Evolutionary conservation across 2,888 invertebrate genomes (phyloP).

Genomic region (Carpatolechia fugitivella): DNA sequence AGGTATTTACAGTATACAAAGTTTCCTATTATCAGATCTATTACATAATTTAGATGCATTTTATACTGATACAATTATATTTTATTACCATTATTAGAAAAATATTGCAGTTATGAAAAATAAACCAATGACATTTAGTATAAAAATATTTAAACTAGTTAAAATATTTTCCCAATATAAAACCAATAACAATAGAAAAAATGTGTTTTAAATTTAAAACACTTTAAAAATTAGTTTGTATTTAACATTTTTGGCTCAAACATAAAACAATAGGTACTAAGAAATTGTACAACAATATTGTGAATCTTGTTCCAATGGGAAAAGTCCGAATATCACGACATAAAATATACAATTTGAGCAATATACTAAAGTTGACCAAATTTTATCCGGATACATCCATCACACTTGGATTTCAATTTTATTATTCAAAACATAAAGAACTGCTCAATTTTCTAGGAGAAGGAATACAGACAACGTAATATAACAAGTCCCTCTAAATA

Average conservation of each 20-base stretch:
- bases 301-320: background rate
- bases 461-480: too few species aligned
- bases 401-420: too few species aligned
- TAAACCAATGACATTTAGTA: background rate
- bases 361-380: background rate
- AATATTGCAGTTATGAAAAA: background rate
- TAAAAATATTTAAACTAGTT: background rate
- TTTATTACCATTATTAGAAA: background rate
- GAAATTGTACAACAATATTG: background rate
- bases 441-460: too few species aligned
- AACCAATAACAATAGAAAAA: background rate
- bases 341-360: background rate
- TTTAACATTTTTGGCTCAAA: background rate
- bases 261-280: background rate
- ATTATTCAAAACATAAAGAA: too few species aligned
- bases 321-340: too few species aligned
- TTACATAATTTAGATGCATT: background rate
- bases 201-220: background rate
- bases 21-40: constrained; percentile 23
- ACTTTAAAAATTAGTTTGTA: background rate
- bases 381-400: too few species aligned
- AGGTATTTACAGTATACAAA: constrained; percentile 29
- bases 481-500: too few species aligned
- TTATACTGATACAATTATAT: background rate
- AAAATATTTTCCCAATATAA: background rate